Evolutionary conservation across 2,113 vertebrate species (phyloP), one percentile per base, ranked within the genome.

Genomic region (Rhinogobius similis): DNA sequence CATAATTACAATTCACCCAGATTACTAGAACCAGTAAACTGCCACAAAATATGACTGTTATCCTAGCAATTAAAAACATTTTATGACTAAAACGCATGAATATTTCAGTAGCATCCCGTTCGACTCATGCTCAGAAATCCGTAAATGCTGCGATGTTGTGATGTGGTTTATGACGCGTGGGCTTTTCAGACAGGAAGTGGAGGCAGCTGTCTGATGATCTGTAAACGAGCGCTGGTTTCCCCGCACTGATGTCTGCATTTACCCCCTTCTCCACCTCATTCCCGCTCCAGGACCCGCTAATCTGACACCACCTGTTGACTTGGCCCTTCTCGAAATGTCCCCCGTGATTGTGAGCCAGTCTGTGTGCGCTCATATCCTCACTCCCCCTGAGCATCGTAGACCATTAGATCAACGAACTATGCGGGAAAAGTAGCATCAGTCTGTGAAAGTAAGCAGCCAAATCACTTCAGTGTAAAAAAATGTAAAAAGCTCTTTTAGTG

Each of bases 301-400:
- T 91, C 83, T 79, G 77, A 87, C 78, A 77, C 77, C 90, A 90
- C 90, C 89, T 90, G 91, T 91, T 89, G 81, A 72, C 75, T 88
- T 87, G 82, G 87, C 82, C 73, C 13, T 65, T 18, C 65, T 87
- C 38, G 9, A 36, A 78, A 27, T 72, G 86, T 82, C 77, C 82
- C 78, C 75, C 70, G 83, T 77, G 82, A 76, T 82, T 44, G 58
- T 55, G 26, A 71, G 68, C 83, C 84, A 85, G 67, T 61, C 82
- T 70, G 79, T 70, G 79, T 78, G 75, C 76, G 67, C 70, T 43
- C 53, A 0, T 2, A 29, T n/a, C n/a, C n/a, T n/a, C 46, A 1
- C 52, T 23, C 67, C 29, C 63, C 62, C 11, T 0, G 65, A 56
- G 76, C 39, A 86, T 83, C 78, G 77, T 61, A 70, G 67, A 68